Evolutionary conservation across 2,888 invertebrate genomes (phyloP), one percentile per base, ranked within the genome.

Genomic region (Gonocerus acuteangulatus): DNA sequence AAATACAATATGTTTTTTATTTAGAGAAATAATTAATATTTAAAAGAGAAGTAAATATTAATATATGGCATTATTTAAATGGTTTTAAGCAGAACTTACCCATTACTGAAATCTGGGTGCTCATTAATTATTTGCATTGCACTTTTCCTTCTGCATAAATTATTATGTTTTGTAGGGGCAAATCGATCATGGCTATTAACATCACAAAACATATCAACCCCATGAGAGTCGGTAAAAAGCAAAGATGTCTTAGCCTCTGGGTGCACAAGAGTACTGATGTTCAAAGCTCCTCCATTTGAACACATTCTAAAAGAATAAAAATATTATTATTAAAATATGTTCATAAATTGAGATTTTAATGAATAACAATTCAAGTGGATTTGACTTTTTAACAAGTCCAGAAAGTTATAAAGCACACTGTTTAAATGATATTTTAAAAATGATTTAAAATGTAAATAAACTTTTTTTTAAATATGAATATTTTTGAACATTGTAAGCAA

Each of bases 91-190:
- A n/a, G 16, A 34, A 63, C 71, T 69, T 68, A 73, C 73, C 70
- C 71, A 67, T 71, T 71, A 58, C 67, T 68, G 68, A 82, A 82
- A 69, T 82, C 82, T 1, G 71, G 67, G 70, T 81, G 80, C 62
- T 74, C 74, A 22, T 77, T 71, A 60, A 82, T 80, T 18, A 84
- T 78, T 63, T 82, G 80, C 69, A 80, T 74, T 1, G 80, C 79
- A 69, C 82, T 82, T 47, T 77, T 75, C 22, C 81, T 75, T 60
- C 79, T 75, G 70, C 85, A 85, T 19, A 84, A 73, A 32, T 80
- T 75, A 71, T 84, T 85, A 65, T 84, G 85, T 72, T 82, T 82
- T 19, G 82, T 84, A 0, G 84, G 84, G 0, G 82, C 80, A 63
- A 79, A 77, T 2, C 76, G 74, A 70, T 84, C 80, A 72, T 84